Evolutionary conservation across 2,888 invertebrate species (phyloP), one percentile per base, ranked within the genome.

Genomic region (Eubasilissa splendida): DNA sequence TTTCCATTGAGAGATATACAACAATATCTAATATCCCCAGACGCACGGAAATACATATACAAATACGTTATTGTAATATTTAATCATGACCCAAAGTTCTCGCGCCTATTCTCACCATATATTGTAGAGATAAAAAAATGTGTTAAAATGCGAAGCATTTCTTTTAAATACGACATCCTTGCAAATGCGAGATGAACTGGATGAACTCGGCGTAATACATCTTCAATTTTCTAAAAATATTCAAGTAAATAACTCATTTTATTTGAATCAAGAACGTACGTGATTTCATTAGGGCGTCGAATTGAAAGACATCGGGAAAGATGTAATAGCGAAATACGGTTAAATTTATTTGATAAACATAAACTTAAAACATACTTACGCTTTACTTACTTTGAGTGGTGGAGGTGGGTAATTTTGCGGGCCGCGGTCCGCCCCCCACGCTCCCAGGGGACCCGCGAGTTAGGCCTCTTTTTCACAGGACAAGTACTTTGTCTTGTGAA

Each of bases 201-300:
- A 71, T 54, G 54, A 71, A 11, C 54, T 14, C 10, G 31, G 33
- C 11, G 10, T 71, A 54, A 54, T 54, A 54, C 56, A 54, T 14
- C 14, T 11, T 5, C 10, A 12, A 10, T 33, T 65, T 11, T 33
- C 7, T 3, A 12, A 58, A 31, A 33, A 50, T 56, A 56, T 56
- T 33, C 31, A n/a, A 56, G 71, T 56, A 12, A 33, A 63, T 12
- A 33, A 56, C 71, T 73, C 58, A 56, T 33, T n/a, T 56, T 73
- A 73, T 31, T 73, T 73, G 54, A 73, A 73, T 73, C 58, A 73
- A 54, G 71, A 56, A 31, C 22, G 71, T 56, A 73, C 71, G 71
- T 73, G 71, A 73, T 73, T 73, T 73, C 56, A 56, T 73, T 73
- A 73, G 12, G 31, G 71, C 33, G 56, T 9, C 11, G 58, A 58